phyloP scores from a whole-genome alignment of 2,888 invertebrate species.

The Ceramica pisi region DNA sequence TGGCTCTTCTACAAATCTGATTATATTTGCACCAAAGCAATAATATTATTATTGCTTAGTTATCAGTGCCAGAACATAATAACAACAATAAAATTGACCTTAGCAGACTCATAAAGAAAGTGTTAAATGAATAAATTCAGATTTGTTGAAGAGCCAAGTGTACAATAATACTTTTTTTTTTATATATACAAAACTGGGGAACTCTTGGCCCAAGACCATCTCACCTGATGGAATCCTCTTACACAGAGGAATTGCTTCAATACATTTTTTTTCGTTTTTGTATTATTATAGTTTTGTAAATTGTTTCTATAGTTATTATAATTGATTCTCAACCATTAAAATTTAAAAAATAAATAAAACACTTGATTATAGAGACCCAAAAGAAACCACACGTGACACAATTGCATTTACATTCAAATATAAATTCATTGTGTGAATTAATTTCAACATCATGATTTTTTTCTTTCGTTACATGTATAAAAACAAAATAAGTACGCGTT shows the following conservation, averaged over 20 bases:
- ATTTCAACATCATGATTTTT: background rate
- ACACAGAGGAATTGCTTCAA: too few relatives aligned
- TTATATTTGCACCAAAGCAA: background rate
- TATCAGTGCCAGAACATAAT: background rate
- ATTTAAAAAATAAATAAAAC: too few relatives aligned
- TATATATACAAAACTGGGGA: too few relatives aligned
- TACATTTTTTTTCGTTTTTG: background rate
- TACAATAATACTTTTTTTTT: background rate
- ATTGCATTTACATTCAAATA: background rate
- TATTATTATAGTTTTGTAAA: too few relatives aligned
- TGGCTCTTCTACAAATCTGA: background rate
- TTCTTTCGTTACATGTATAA: background rate
- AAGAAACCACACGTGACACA: background rate
- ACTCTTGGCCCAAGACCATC: too few relatives aligned
- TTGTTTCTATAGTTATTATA: too few relatives aligned
- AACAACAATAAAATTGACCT: background rate
- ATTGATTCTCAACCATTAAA: too few relatives aligned
- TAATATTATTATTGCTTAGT: conserved; percentile 6
- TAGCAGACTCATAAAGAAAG: background rate
- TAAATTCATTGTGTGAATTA: background rate
- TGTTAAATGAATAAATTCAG: background rate
- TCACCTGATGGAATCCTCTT: too few relatives aligned
- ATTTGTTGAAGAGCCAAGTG: background rate
- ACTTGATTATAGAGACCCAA: too few relatives aligned
- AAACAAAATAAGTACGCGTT: too few relatives aligned